Base-by-base conservation (phyloP, 2,113 vertebrate genomes). In the Aspidoscelis tigris region DNA sequence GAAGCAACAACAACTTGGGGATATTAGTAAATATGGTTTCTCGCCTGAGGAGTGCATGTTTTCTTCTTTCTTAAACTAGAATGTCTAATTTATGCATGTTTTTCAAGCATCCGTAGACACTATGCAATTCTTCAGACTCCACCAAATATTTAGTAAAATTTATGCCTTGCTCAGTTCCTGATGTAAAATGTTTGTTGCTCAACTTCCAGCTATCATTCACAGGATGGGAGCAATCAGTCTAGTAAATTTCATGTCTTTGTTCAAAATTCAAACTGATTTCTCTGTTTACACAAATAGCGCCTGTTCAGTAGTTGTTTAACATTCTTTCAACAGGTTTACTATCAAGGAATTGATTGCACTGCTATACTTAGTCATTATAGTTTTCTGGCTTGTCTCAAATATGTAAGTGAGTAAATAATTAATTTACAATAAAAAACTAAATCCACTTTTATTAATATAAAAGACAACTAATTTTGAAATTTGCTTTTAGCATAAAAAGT, bases 331-430 rank as follows among this genome's bases (percentile, higher is more conserved):
- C 41, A 50, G 33, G 20, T n/a, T 65, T 20, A 75, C 22, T 50
- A 21, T 82, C 26, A 39, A 75, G 11, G 55, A 16, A 47, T 18
- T 74, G 53, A 22, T 44, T 65, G 44, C 22, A 33, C 26, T 75
- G 44, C 12, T 24, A n/a, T 41, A 69, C 75, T 69, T 68, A 76
- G 24, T 76, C 61, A 43, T 12, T 65, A 41, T n/a, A 39, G 10
- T 16, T 47, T 43, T 83, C 58, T 24, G 7, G 21, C 2, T 16
- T 69, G 3, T 18, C 80, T 44, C 1, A 21, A 50, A 44, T 53
- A 41, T 84, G 81, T 55, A 76, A 69, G 14, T 10, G 79, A 86
- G 9, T 5, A 89, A 77, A 53, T 8, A 24, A 86, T 80, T 3
- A 6, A 4, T 1, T 6, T 26, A 39, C 21, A 64, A 24, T 72